A percentile compares a stretch with the other conserved stretches of the same genome.
phyloP scores from a whole-genome alignment of 2,797 vertebrate species.

The Phylloscopus collybita region DNA sequence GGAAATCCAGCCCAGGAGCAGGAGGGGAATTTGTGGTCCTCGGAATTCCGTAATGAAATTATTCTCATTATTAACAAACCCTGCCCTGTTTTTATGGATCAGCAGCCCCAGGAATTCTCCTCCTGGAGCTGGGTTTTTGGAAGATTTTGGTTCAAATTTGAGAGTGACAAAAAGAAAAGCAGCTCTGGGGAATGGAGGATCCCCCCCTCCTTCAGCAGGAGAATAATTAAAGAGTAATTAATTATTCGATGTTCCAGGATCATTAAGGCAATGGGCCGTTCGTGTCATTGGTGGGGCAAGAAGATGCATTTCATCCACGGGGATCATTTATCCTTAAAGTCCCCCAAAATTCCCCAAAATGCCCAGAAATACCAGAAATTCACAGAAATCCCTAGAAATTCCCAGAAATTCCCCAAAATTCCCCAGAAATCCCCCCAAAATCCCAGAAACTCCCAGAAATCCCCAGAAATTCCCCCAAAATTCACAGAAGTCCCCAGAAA shows the following conservation, averaged over 20 bases:
- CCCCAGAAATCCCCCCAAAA: no score
- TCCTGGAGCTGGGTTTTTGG: not conserved
- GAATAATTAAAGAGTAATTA: not conserved
- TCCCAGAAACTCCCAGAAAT: not conserved
- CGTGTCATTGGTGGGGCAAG: not conserved
- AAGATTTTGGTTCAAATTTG: not conserved
- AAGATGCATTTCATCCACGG: not conserved
- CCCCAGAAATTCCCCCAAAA: no score
- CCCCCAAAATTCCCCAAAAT: not conserved
- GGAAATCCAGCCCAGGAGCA: not conserved
- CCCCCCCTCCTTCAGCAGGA: not conserved
- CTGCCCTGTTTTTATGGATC: fast-evolving
- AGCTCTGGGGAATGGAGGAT: not conserved
- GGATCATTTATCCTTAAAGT: not conserved
- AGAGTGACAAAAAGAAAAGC: not conserved
- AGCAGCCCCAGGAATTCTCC: not conserved
- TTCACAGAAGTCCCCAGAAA: no score
- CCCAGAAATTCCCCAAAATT: no score
- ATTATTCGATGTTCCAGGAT: not conserved
- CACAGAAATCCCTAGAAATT: no score
- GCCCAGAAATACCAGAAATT: not conserved
- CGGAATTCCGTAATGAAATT: fast-evolving
- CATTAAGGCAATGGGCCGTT: not conserved
- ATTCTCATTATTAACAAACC: fast-evolving
- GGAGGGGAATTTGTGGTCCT: fast-evolving